Evolutionary conservation across 1,140 invertebrate genomes (phyloP), one percentile per base, ranked within the genome.

Genomic region (Drosophila arawakana): DNA sequence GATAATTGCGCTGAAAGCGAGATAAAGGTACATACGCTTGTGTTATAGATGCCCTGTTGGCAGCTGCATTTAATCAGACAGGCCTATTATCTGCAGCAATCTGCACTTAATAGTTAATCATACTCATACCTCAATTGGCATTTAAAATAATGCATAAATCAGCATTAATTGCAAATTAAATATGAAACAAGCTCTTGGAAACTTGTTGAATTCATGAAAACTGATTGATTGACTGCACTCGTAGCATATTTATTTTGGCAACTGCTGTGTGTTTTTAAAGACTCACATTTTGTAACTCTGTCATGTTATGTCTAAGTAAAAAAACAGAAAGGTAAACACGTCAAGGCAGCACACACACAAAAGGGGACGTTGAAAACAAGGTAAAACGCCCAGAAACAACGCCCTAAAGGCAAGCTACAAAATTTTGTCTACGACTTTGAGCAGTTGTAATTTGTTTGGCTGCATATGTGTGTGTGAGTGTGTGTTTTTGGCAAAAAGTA

Each of bases 371-470:
- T 50, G 37, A 39, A 18, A 54, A 30, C 25, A 11, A 82, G 72
- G 55, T 44, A 59, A 60, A 73, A 57, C 39, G 55, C 55, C 50
- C 52, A 30, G 25, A 50, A 39, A 37, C 15, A 13, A 60, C 76
- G 82, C 71, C 81, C 81, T 86, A 52, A 57, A 49, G 73, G 79
- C 68, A 57, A 63, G 82, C 74, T 75, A 54, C 70, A 50, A n/a
- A 63, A 57, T 62, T 70, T 58, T 44, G 25, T 58, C 39, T 63
- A 52, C 58, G 67, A 60, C 65, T 61, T 25, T 59, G 34, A 74
- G 44, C 72, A 74, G 44, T 49, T 74, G 66, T 69, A 70, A 74
- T 74, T 73, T 73, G 65, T 73, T 73, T 37, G 70, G 25, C 6
- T 30, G 25, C 3, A 4, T 30, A 2, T 30, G 25, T 30, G 6